Evolutionary conservation across 2,797 vertebrate genomes (phyloP).

Genomic region (Anguilla pacifica): DNA sequence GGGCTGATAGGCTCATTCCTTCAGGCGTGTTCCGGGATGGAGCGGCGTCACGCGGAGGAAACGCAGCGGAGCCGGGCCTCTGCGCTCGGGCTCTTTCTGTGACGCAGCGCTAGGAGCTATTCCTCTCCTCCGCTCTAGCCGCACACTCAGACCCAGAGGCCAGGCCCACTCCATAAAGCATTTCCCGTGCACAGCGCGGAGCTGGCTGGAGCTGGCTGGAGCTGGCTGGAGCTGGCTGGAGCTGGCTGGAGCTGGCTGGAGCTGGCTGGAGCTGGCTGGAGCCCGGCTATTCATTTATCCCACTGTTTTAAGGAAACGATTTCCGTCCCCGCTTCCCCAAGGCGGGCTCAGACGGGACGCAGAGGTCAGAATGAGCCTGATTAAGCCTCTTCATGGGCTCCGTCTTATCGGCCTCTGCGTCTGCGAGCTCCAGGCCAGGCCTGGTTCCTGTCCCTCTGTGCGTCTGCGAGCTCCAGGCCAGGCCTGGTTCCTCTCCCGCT

Average conservation of each 20-base stretch:
- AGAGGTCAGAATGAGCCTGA: not conserved
- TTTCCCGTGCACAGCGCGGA: not conserved
- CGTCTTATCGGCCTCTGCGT: not conserved
- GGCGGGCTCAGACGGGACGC: not conserved
- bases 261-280: not conserved
- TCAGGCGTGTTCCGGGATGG: not conserved
- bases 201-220: not conserved
- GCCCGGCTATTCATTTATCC: not conserved
- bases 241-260: not conserved
- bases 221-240: not conserved
- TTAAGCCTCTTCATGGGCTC: not conserved
- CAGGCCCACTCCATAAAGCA: constrained; percentile 22
- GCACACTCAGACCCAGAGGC: not conserved
- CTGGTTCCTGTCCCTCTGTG: not conserved
- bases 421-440: not conserved
- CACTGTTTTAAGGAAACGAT: not conserved
- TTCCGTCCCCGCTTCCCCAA: not conserved
- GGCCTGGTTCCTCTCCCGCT: not conserved
- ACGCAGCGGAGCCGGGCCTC: not conserved
- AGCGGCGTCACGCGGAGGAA: not conserved
- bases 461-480: not conserved
- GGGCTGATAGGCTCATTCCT: not conserved
- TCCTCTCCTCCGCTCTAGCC: not conserved
- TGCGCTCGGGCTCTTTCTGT: not conserved
- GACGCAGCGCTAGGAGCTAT: not conserved